Evolutionary conservation across 2,888 invertebrate genomes (phyloP), one percentile per base, ranked within the genome.

Genomic region (Drosophila yooni): DNA sequence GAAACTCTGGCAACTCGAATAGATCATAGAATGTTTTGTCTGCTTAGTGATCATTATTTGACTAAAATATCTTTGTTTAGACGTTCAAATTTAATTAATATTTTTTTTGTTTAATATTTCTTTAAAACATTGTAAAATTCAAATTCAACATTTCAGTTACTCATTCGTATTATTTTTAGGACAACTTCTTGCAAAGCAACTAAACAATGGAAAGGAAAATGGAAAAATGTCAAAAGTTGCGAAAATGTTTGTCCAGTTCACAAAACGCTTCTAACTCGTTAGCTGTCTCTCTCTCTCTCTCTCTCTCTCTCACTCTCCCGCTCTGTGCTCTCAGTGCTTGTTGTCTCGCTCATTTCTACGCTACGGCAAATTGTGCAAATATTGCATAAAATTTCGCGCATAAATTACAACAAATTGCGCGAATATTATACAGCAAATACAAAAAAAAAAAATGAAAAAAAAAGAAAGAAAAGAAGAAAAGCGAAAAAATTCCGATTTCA

Each of bases 351-450:
- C n/a, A 21, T 18, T 34, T n/a, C 36, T 38, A 13, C 36, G 61
- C 50, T 29, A 36, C 43, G 54, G 25, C 71, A 72, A 80, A 65
- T 79, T 76, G 69, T 65, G 73, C 71, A 70, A 76, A 76, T 74
- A 73, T 71, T 68, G 74, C 79, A 79, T 76, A 82, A 75, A 76
- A 63, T 72, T 48, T 63, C 34, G 74, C 64, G 79, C 84, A 82
- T 88, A 88, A 85, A 88, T 85, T 84, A 85, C 83, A 85, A 78
- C 74, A 82, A 84, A 82, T 78, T 78, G 83, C 70, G 61, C 64
- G 58, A 68, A 60, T 54, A 53, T 69, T 65, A 63, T 52, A 53
- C 53, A 60, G 27, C 34, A 51, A 13, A 21, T 13, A 70, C 11
- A 8, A 54, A 27, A 67, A 62, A 13, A 18, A 15, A 33, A 21